A percentile compares a stretch with the other conserved stretches of the same genome.
phyloP scores from a whole-genome alignment of 2,888 invertebrate species.

The Alloscopus bannaensis region DNA sequence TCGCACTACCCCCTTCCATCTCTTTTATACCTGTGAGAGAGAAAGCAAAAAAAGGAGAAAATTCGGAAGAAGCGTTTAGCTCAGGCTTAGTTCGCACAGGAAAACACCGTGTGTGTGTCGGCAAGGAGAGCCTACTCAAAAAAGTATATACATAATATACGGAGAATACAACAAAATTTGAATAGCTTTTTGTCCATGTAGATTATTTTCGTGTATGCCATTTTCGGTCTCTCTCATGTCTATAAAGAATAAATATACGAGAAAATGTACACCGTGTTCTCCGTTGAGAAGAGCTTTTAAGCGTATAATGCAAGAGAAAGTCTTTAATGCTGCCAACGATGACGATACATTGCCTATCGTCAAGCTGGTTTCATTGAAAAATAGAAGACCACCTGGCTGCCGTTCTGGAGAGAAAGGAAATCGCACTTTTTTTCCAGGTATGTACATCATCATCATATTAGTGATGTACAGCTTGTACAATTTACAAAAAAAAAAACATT shows the following conservation, averaged over 20 bases:
- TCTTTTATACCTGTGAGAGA: constrained; percentile 40
- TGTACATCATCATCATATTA: too few relatives aligned
- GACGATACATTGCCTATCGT: background rate
- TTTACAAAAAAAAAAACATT: too few relatives aligned
- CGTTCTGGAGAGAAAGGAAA: too few relatives aligned
- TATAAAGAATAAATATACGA: background rate
- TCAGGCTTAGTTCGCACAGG: background rate
- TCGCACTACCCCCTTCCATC: constrained; percentile 44
- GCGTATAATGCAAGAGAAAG: background rate
- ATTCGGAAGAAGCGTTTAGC: background rate
- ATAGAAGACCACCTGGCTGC: constrained; percentile 46
- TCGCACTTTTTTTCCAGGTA: too few relatives aligned
- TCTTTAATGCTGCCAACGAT: background rate
- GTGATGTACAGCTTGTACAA: too few relatives aligned
- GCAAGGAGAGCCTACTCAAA: background rate
- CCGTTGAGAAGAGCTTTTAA: background rate
- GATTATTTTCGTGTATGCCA: background rate
- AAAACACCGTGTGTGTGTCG: constrained; percentile 5
- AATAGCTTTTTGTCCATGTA: too few relatives aligned
- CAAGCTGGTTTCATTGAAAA: constrained; percentile 8
- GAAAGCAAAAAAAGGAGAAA: constrained; percentile 8
- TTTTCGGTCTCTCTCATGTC: background rate
- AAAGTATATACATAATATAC: background rate
- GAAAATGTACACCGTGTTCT: background rate
- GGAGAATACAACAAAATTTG: too few relatives aligned